Percentiles rank a stretch among this genome's conserved stretches.
Evolutionary conservation across 2,113 vertebrate genomes (phyloP).

Genomic region (Paralichthys olivaceus): DNA sequence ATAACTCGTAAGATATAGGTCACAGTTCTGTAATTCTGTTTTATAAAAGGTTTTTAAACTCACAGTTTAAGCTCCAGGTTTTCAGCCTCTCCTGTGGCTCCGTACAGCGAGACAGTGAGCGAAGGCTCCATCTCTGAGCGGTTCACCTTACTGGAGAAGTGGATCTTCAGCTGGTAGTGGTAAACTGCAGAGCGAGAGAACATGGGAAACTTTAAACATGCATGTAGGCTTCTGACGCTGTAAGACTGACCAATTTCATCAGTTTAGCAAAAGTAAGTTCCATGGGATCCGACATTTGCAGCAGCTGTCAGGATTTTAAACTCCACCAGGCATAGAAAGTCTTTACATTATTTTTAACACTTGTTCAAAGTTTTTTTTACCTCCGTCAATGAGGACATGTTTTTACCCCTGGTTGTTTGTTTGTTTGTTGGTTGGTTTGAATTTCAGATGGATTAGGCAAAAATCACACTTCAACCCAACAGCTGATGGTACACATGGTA

Average conservation of each 20-base stretch:
- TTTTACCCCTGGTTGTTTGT: no score
- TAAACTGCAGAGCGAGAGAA: constrained; percentile 71
- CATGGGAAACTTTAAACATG: neutral
- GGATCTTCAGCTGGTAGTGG: constrained; percentile 87
- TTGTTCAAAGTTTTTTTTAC: no score
- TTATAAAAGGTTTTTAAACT: constrained; percentile 52
- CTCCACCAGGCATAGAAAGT: no score
- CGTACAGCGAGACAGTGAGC: constrained; percentile 76
- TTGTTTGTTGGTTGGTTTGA: no score
- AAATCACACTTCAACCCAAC: no score
- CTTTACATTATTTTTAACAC: no score
- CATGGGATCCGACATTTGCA: no score
- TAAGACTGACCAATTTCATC: neutral
- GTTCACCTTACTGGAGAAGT: constrained; percentile 76
- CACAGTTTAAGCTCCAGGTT: constrained; percentile 81
- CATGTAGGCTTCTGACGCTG: neutral
- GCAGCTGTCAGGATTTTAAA: no score
- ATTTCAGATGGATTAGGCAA: no score
- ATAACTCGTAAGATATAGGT: constrained; percentile 12
- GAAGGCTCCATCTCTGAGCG: constrained; percentile 70
- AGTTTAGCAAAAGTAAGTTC: neutral
- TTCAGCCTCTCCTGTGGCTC: constrained; percentile 76
- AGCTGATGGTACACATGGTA: no score
- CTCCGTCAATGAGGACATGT: no score
- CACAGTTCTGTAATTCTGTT: neutral